Conservation (phyloP, 1,140 invertebrate genomes). For the Drosophila sechellia region DNA sequence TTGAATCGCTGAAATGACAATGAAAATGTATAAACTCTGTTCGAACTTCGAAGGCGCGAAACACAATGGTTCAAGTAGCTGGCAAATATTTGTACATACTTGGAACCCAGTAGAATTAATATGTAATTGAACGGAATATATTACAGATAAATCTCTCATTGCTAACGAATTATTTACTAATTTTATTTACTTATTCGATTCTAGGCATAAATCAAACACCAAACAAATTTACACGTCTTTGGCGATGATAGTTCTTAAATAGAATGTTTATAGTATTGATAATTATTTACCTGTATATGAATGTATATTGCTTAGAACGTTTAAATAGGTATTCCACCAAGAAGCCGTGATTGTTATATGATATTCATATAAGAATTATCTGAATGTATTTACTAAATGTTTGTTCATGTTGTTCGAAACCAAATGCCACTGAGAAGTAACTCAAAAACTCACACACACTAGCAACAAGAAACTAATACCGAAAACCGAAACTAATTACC, state of each 20-base stretch:
- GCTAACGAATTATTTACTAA: slow-evolving; percentile 42
- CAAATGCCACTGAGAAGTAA: slow-evolving; percentile 61
- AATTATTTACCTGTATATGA: slow-evolving; percentile 52
- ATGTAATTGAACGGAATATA: neutral
- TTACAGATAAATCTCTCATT: slow-evolving; percentile 14
- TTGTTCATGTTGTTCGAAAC: slow-evolving; percentile 78
- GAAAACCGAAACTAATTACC: slow-evolving; percentile 66
- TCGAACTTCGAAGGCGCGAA: slow-evolving; percentile 31
- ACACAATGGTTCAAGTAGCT: slow-evolving; percentile 41
- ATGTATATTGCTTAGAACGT: slow-evolving; percentile 63
- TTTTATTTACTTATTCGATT: slow-evolving; percentile 61
- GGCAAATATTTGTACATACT: slow-evolving; percentile 19
- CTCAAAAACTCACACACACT: slow-evolving; percentile 47
- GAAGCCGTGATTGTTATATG: slow-evolving; percentile 77
- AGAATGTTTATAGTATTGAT: slow-evolving; percentile 60
- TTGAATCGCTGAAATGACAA: slow-evolving; percentile 50
- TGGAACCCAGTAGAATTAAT: slow-evolving; percentile 17
- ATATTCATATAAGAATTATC: slow-evolving; percentile 77
- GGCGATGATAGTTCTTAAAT: slow-evolving; percentile 39
- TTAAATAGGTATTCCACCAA: slow-evolving; percentile 54
- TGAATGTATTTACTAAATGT: slow-evolving; percentile 71
- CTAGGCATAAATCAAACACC: slow-evolving; percentile 73
- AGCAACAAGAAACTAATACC: slow-evolving; percentile 38
- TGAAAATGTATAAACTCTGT: slow-evolving; percentile 53
- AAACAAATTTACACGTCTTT: slow-evolving; percentile 66